Conservation (phyloP, 2,113 vertebrate species). For the Epinephelus moara region DNA sequence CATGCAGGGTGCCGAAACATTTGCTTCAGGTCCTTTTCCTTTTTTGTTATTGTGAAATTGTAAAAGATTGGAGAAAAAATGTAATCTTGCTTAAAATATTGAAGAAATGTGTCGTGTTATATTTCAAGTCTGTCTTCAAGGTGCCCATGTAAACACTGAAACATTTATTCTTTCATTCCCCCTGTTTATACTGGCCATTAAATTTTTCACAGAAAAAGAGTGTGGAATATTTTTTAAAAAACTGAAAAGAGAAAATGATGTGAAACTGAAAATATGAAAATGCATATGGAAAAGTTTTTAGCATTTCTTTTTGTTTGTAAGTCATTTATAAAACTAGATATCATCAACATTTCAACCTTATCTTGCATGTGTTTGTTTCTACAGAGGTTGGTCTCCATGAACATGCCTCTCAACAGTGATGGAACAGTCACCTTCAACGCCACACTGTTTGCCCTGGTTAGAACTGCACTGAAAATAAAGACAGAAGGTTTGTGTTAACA, state of each 20-base stretch:
- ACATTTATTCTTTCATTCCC: too few species aligned
- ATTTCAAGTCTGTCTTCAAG: too few species aligned
- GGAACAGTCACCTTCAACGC: slow-evolving; percentile 96
- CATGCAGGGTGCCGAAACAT: too few species aligned
- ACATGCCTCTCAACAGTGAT: slow-evolving; percentile 96
- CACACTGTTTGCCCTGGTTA: slow-evolving; percentile 92
- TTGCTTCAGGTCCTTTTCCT: too few species aligned
- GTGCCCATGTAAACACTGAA: too few species aligned
- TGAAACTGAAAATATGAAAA: background rate
- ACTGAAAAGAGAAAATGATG: background rate
- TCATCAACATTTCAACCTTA: background rate
- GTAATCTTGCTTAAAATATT: too few species aligned
- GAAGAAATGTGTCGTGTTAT: too few species aligned
- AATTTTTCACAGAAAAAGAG: too few species aligned
- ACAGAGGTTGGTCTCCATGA: slow-evolving; percentile 94
- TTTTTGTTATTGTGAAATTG: too few species aligned
- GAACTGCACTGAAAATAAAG: slow-evolving; percentile 96
- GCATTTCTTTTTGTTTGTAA: background rate
- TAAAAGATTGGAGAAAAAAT: too few species aligned
- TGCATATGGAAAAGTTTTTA: background rate
- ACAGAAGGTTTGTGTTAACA: slow-evolving; percentile 88
- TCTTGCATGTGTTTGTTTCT: slow-evolving; percentile 5
- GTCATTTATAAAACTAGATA: background rate
- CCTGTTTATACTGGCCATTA: too few species aligned
- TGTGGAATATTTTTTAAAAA: too few species aligned